A percentile compares a stretch with the other conserved stretches of the same genome.
Conservation (phyloP, 2,113 vertebrate genomes). For the Ursus arctos region DNA sequence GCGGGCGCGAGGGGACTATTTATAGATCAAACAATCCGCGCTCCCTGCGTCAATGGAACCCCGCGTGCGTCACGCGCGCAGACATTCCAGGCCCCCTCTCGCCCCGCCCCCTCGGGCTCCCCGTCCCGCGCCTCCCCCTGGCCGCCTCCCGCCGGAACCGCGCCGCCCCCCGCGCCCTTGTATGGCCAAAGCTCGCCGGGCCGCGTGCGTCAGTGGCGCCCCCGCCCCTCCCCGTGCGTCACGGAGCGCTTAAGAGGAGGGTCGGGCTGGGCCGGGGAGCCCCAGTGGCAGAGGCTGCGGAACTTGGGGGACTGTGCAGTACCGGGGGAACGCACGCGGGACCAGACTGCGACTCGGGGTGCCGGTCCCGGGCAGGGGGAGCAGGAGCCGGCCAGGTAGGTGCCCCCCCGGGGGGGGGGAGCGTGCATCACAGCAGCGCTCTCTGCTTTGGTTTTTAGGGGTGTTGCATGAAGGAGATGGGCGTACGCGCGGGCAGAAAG, state of each 20-base stretch:
- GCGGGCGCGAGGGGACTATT: conserved; percentile 87
- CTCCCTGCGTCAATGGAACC: conserved; percentile 97
- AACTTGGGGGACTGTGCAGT: conserved; percentile 39
- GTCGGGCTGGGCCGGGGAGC: conserved; percentile 75
- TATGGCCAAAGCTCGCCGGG: conserved; percentile 86
- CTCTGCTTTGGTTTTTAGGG: neutral
- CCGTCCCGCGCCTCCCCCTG: conserved; percentile 75
- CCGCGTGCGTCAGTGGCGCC: conserved; percentile 86
- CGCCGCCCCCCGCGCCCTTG: conserved; percentile 91
- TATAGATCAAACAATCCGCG: conserved; percentile 92
- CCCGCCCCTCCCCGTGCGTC: conserved; percentile 90
- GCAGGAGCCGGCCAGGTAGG: conserved; percentile 60
- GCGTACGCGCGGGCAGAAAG: neutral
- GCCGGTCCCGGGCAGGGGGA: conserved; percentile 63
- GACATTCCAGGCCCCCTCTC: conserved; percentile 85
- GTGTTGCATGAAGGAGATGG: neutral
- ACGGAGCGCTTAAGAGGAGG: conserved; percentile 88
- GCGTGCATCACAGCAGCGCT: neutral
- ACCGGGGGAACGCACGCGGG: conserved; percentile 27
- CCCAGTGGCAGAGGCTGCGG: conserved; percentile 77
- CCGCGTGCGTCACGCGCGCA: conserved; percentile 94
- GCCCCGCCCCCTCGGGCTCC: conserved; percentile 88
- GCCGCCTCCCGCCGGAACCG: conserved; percentile 87
- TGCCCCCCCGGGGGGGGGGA: neutral
- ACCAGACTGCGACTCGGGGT: conserved; percentile 56